These are phyloP conservation scores for Orbicella faveolata DNA, from an alignment of 64 coral and sea anemone species.

Conservation along the genomic window DNA sequence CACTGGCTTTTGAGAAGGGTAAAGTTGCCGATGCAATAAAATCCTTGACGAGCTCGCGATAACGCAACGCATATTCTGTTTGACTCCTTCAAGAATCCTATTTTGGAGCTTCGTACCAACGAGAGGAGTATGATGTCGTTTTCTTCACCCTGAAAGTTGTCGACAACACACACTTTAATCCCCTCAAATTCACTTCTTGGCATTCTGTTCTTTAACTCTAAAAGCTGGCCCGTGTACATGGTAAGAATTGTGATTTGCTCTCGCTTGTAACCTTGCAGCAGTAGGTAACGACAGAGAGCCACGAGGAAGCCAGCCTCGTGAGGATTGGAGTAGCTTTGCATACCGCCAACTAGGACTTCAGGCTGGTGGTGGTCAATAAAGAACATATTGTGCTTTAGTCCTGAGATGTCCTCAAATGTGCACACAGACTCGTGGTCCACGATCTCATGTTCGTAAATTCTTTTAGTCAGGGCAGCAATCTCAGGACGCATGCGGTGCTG, in stretches of 20 bases:
- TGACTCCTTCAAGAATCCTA: constrained; percentile 30
- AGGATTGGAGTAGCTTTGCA: constrained; percentile 56
- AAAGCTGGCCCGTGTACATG: constrained; percentile 71
- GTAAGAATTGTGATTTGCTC: constrained; percentile 65
- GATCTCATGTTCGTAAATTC: constrained; percentile 68
- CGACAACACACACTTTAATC: constrained; percentile 51
- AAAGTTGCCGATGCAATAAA: constrained; percentile 59
- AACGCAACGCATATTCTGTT: constrained; percentile 57
- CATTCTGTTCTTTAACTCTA: constrained; percentile 55
- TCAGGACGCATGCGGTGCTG: constrained; percentile 94
- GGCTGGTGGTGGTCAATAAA: constrained; percentile 72
- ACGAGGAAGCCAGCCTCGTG: constrained; percentile 72
- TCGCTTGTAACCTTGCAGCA: constrained; percentile 62
- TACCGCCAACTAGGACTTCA: constrained; percentile 40
- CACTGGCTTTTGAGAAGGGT: constrained; percentile 8
- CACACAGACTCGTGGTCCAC: constrained; percentile 53
- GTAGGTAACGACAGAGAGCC: constrained; percentile 73
- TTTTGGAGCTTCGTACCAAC: constrained; percentile 6
- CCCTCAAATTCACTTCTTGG: constrained; percentile 24
- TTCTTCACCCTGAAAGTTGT: constrained; percentile 71
- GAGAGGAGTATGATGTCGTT: constrained; percentile 36
- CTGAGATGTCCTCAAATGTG: constrained; percentile 60
- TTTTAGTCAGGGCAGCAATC: constrained; percentile 57
- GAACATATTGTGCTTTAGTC: constrained; percentile 71
- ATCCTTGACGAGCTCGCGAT: constrained; percentile 51